Percentiles rank a stretch among this genome's conserved stretches.
Evolutionary conservation across 2,888 invertebrate genomes (phyloP).

Genomic region (Eristalis arbustorum): DNA sequence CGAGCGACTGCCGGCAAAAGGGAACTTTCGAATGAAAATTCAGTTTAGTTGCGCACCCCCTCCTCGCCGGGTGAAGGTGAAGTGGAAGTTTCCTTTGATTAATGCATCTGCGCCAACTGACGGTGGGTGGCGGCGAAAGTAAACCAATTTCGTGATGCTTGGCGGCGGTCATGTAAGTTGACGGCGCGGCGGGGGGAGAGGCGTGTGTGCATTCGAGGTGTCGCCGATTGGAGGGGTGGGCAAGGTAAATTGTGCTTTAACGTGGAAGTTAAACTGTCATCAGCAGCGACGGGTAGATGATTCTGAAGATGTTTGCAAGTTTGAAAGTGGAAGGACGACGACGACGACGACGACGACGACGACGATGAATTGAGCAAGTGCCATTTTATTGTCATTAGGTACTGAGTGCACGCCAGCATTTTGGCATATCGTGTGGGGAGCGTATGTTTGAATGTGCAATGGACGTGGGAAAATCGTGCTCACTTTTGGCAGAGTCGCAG

Average conservation of each 20-base stretch:
- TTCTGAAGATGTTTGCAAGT: background rate
- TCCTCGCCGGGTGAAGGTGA: background rate
- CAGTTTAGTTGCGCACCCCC: background rate
- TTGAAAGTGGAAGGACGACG: background rate
- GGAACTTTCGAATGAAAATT: constrained; percentile 12
- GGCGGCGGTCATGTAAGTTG: background rate
- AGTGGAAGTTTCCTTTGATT: background rate
- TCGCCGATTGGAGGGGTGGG: background rate
- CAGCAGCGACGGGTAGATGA: too few relatives aligned
- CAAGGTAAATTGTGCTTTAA: background rate
- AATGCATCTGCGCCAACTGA: background rate
- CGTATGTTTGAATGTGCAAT: too few relatives aligned
- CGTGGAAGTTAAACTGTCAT: too few relatives aligned
- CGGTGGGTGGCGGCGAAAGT: background rate
- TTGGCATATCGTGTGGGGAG: background rate
- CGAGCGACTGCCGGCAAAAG: background rate
- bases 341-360: background rate
- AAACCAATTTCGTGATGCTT: background rate
- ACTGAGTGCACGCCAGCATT: background rate
- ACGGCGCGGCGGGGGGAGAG: too few relatives aligned
- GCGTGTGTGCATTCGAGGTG: background rate
- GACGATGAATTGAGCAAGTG: background rate
- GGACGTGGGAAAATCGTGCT: too few relatives aligned
- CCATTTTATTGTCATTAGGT: background rate
- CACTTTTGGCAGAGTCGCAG: too few relatives aligned